Conservation (phyloP, 2,888 invertebrate genomes). For the Dynastes maya region DNA sequence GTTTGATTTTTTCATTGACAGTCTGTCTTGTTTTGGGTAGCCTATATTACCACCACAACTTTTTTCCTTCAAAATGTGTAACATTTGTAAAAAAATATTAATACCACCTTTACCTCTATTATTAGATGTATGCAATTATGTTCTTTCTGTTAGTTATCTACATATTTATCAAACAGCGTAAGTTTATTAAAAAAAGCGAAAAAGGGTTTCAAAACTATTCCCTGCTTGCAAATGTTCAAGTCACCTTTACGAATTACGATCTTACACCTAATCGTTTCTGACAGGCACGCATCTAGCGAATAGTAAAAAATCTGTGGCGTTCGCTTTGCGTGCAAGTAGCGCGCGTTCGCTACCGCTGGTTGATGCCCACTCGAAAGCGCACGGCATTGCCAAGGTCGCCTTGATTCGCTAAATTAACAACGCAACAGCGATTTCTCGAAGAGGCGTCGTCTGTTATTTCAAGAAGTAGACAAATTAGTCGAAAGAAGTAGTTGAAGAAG, state of each 20-base stretch:
- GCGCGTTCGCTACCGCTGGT: background rate
- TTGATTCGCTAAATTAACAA: conserved; percentile 57
- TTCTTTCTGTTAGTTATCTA: too few species aligned
- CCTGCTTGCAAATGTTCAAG: too few species aligned
- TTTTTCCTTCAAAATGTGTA: too few species aligned
- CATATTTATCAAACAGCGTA: too few species aligned
- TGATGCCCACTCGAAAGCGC: conserved; percentile 46
- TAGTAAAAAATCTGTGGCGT: background rate
- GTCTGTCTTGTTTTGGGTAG: too few species aligned
- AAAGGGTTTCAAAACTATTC: too few species aligned
- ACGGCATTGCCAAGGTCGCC: conserved; percentile 62
- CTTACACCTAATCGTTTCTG: background rate
- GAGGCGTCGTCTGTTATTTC: conserved; percentile 55
- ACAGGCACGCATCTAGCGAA: conserved; percentile 4
- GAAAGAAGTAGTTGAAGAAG: conserved; percentile 17
- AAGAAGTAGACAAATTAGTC: conserved; percentile 51
- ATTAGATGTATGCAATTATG: too few species aligned
- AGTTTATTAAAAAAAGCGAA: too few species aligned
- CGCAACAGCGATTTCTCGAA: conserved; percentile 56
- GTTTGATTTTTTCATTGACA: too few species aligned
- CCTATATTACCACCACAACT: too few species aligned
- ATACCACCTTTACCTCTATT: too few species aligned
- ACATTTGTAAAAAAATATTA: too few species aligned
- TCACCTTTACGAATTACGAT: background rate
- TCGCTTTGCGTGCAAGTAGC: conserved; percentile 16